Conservation (phyloP, 2,113 vertebrate genomes). For the Pedionomus torquatus region DNA sequence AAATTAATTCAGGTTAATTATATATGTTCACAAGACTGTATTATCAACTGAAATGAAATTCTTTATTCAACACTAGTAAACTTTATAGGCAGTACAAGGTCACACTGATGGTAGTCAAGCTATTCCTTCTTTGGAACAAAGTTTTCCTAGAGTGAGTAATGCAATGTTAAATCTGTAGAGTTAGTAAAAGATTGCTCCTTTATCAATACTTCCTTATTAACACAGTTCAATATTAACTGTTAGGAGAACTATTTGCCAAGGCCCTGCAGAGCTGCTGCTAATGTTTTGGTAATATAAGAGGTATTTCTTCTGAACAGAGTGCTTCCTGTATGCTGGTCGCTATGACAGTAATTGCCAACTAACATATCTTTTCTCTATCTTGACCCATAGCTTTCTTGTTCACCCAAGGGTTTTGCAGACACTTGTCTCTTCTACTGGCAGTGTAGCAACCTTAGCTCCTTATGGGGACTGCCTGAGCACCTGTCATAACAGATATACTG, state of each 20-base stretch:
- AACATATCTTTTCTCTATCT: not conserved
- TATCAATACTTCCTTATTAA: not conserved
- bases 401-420: not conserved
- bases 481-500: not conserved
- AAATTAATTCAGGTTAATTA: not conserved
- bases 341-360: not conserved
- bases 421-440: not conserved
- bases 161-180: not conserved
- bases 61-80: not conserved
- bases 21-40: not conserved
- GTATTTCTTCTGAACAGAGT: not conserved
- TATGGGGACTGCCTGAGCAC: not conserved
- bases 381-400: not conserved
- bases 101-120: not conserved
- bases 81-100: not conserved
- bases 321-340: not conserved
- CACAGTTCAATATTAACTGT: not conserved
- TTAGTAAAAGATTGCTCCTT: not conserved
- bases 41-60: not conserved
- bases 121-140: not conserved
- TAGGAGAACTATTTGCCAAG: not conserved
- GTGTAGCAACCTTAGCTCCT: not conserved
- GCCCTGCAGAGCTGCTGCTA: not conserved
- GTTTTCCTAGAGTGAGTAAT: not conserved
- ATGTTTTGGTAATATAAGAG: not conserved